Evolutionary conservation across 2,888 invertebrate genomes (phyloP).

Genomic region (Eledona agricola): DNA sequence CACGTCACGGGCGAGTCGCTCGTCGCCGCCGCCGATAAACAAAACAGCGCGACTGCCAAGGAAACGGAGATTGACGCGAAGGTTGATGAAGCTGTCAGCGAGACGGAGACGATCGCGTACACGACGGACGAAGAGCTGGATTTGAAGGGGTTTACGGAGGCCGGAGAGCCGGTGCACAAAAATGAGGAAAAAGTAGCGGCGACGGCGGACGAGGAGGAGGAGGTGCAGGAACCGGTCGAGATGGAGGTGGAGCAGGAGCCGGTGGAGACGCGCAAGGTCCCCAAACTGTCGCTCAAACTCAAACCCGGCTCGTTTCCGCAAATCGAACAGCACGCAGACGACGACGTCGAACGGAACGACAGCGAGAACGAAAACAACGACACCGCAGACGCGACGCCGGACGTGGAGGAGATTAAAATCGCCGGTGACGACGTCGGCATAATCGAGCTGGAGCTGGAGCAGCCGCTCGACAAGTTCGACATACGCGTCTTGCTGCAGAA

Average conservation of each 20-base stretch:
- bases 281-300: conserved; percentile 73
- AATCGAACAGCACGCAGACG: conserved; percentile 50
- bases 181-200: conserved; percentile 6
- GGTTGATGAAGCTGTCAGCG: conserved; percentile 14
- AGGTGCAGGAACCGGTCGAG: conserved; percentile 36
- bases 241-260: conserved; percentile 35
- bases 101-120: conserved; percentile 25
- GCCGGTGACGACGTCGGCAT: conserved; percentile 73
- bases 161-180: conserved; percentile 23
- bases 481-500: conserved; percentile 76
- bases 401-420: conserved; percentile 62
- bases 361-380: conserved; percentile 73
- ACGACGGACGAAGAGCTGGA: conserved; percentile 32
- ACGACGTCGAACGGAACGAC: conserved; percentile 48
- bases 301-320: conserved; percentile 55
- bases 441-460: conserved; percentile 77
- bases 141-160: conserved; percentile 28
- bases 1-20: conserved; percentile 52
- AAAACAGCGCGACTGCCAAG: not conserved
- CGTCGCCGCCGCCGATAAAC: conserved; percentile 1
- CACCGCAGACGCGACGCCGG: conserved; percentile 65
- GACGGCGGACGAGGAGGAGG: conserved; percentile 18
- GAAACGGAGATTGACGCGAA: conserved; percentile 24
- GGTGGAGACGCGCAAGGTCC: conserved; percentile 64
- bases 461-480: conserved; percentile 78